Evolutionary conservation across 2,113 vertebrate genomes (phyloP), one percentile per base, ranked within the genome.

Genomic region (Lucifuga dentata): DNA sequence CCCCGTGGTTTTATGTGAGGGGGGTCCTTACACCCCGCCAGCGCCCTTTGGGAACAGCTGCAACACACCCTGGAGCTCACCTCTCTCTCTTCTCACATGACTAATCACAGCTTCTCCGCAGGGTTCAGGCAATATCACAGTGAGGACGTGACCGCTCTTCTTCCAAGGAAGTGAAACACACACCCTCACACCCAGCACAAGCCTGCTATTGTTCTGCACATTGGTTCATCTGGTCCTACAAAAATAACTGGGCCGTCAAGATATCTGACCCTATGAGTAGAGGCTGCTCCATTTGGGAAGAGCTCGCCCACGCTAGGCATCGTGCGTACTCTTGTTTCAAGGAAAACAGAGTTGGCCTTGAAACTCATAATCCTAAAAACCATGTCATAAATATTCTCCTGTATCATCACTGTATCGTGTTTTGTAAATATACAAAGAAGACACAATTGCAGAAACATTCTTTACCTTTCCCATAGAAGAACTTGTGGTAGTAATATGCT

Each of bases 401-500:
- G 12, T 17, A 73, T 56, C 57, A 55, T 65, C 49, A 16, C 11
- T 23, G 19, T 52, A 39, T 24, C 5, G 51, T 39, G 49, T 24
- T 29, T 10, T 48, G 10, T 43, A 9, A 36, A 51, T 1, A n/a
- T 8, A 44, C 33, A 33, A 50, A n/a, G 8, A 1, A 40, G 11
- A 33, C 16, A 13, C 43, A 49, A 5, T 33, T 26, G n/a, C 0
- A 44, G 7, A 1, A n/a, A n/a, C 3, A 29, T 11, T 45, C 5
- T 76, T 94, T 94, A 99, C 97, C 97, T 98, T 91, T 97, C 41
- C 95, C 96, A 2, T 97, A 97, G 93, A 99, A 99, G 91, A 93
- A 97, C 80, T 96, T 98, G 75, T 96, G 95, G 90, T 98, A 99
- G 73, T 98, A 98, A 89, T 98, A 98, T 0, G 97, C 97, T 61